Evolutionary conservation across 64 coral and sea anemone genomes (phyloP).

Genomic region (Montipora cactus): DNA sequence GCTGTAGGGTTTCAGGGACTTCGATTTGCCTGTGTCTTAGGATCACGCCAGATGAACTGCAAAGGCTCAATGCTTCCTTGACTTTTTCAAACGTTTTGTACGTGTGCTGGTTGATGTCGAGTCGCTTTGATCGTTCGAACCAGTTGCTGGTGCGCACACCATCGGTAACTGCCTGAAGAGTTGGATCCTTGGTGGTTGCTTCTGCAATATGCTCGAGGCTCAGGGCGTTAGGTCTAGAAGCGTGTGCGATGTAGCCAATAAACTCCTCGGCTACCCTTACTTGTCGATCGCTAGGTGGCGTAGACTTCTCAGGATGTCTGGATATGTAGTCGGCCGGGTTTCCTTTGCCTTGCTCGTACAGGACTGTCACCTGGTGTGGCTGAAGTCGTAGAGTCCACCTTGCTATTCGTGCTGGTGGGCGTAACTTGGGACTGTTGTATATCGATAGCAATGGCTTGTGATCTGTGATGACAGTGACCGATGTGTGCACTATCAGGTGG

Average conservation of each 20-base stretch:
- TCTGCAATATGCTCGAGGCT: constrained; percentile 57
- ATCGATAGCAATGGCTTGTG: constrained; percentile 70
- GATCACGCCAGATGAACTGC: constrained; percentile 3
- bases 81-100: not conserved
- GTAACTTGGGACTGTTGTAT: constrained; percentile 53
- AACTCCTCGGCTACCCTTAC: no score
- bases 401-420: constrained; percentile 22
- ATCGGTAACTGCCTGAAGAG: constrained; percentile 57
- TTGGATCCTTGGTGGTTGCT: constrained; percentile 43
- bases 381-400: constrained; percentile 56
- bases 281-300: constrained; percentile 34
- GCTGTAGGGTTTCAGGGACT: constrained; percentile 31
- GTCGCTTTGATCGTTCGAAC: constrained; percentile 24
- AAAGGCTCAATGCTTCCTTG: constrained; percentile 11
- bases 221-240: constrained; percentile 6
- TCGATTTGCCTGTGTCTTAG: constrained; percentile 35
- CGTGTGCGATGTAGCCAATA: no score
- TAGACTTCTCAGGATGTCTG: constrained; percentile 51
- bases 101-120: constrained; percentile 15
- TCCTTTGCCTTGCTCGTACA: constrained; percentile 49
- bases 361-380: constrained; percentile 49
- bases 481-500: constrained; percentile 13
- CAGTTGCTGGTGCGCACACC: constrained; percentile 46
- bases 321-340: constrained; percentile 58
- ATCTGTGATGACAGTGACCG: constrained; percentile 56